phyloP scores from a whole-genome alignment of 2,888 invertebrate species.

The Tanytarsus gracilentus region DNA sequence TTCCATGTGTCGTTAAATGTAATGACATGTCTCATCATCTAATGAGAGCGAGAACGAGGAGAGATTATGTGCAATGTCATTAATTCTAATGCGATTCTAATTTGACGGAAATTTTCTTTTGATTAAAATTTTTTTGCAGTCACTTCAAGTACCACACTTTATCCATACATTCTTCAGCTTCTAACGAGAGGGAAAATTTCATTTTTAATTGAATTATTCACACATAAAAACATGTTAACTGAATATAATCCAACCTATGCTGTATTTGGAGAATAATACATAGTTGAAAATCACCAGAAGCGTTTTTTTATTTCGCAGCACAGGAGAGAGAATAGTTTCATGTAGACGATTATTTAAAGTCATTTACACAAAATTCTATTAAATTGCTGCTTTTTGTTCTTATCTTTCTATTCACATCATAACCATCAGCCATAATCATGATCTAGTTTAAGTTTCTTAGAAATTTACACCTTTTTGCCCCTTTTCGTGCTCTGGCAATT shows the following conservation, averaged over 20 bases:
- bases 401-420: not conserved
- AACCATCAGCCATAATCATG: too few species aligned
- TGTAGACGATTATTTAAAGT: constrained; percentile 7
- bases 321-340: constrained; percentile 8
- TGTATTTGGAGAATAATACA: too few species aligned
- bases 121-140: not conserved
- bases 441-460: too few species aligned
- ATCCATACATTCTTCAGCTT: too few species aligned
- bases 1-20: not conserved
- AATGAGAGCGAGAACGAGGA: not conserved
- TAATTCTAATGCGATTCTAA: not conserved
- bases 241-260: too few species aligned
- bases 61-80: not conserved
- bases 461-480: constrained; percentile 14
- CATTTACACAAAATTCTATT: constrained; percentile 7
- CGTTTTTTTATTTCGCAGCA: too few species aligned
- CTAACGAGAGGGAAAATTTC: too few species aligned
- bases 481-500: too few species aligned
- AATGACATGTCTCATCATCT: not conserved
- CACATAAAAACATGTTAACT: too few species aligned
- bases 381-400: constrained; percentile 17
- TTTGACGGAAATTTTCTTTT: not conserved
- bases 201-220: too few species aligned
- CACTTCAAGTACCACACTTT: too few species aligned
- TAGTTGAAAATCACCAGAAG: not conserved